A percentile compares a stretch with the other conserved stretches of the same genome.
These are phyloP conservation scores for Balanococcus diminutus DNA, from an alignment of 2,888 invertebrate genomes.

Conservation along the genomic window DNA sequence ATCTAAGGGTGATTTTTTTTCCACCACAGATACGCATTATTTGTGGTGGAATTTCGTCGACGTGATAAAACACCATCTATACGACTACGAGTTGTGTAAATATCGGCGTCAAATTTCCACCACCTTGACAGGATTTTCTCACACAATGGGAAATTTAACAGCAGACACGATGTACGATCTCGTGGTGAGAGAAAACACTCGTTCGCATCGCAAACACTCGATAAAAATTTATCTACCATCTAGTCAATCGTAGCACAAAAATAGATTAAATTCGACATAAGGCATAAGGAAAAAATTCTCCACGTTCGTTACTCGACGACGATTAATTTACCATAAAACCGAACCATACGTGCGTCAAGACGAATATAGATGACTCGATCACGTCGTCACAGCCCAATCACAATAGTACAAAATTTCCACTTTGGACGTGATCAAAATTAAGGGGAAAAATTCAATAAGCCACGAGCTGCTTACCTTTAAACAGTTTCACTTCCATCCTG, in stretches of 20 bases:
- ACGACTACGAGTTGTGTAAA: background rate
- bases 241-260: too few relatives aligned
- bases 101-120: background rate
- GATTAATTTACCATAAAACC: background rate
- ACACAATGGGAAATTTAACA: background rate
- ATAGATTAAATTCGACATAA: too few relatives aligned
- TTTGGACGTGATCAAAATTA: background rate
- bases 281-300: too few relatives aligned
- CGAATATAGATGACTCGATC: too few relatives aligned
- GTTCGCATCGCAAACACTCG: background rate
- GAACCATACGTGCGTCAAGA: background rate
- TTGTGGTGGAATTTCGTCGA: background rate
- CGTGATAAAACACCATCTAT: background rate
- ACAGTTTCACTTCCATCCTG: constrained; percentile 51
- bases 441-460: background rate
- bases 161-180: background rate
- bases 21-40: background rate
- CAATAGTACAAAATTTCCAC: background rate
- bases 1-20: background rate
- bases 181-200: background rate
- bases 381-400: too few relatives aligned
- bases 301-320: too few relatives aligned
- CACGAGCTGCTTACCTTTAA: background rate
- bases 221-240: background rate
- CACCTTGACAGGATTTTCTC: background rate